A percentile compares a stretch with the other conserved stretches of the same genome.
Evolutionary conservation across 2,113 vertebrate species (phyloP).

Genomic region (Misgurnus anguillicaudatus): DNA sequence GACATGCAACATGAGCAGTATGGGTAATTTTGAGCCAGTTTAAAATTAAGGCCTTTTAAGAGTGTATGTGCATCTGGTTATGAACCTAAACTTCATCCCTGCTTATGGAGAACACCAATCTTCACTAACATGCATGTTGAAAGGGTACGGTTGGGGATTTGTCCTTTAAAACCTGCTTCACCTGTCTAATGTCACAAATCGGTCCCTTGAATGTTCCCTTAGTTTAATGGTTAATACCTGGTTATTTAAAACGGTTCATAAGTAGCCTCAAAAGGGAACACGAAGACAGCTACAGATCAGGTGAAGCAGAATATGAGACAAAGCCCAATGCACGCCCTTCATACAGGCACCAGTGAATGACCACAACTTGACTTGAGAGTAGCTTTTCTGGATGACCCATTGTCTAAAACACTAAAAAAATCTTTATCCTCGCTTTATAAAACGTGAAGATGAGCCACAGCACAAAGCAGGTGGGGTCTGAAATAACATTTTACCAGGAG

Average conservation of each 20-base stretch:
- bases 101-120: slow-evolving; percentile 68
- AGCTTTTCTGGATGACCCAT: slow-evolving; percentile 77
- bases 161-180: slow-evolving; percentile 63
- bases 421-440: background rate
- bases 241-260: background rate
- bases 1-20: slow-evolving; percentile 67
- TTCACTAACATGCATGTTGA: slow-evolving; percentile 81
- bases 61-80: slow-evolving; percentile 59
- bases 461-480: slow-evolving; percentile 25
- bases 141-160: slow-evolving; percentile 72
- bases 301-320: slow-evolving; percentile 68
- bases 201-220: background rate
- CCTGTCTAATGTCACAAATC: slow-evolving; percentile 21
- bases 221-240: background rate
- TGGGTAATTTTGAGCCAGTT: background rate
- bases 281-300: slow-evolving; percentile 57
- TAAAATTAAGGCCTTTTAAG: slow-evolving; percentile 46
- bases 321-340: slow-evolving; percentile 72
- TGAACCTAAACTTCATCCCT: slow-evolving; percentile 69
- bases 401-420: slow-evolving; percentile 17
- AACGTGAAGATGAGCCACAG: background rate
- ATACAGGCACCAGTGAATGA: slow-evolving; percentile 78
- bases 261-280: slow-evolving; percentile 51
- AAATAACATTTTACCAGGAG: background rate
- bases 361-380: slow-evolving; percentile 81